Conservation (phyloP, 2,113 vertebrate genomes). For the Chaetura pelagica region DNA sequence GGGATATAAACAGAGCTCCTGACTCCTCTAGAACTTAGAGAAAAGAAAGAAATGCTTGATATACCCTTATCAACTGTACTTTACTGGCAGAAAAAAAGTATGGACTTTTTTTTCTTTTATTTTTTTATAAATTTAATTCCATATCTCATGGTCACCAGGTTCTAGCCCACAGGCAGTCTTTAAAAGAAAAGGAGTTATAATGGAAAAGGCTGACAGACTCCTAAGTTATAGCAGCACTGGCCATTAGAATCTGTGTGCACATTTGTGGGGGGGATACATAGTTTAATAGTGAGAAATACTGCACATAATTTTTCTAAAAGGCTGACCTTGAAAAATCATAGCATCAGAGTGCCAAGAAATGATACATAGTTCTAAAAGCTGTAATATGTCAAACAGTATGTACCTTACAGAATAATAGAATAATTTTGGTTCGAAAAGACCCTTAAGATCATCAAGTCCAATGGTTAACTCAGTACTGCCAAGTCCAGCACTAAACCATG, state of each 20-base stretch:
- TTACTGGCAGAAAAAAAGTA: background rate
- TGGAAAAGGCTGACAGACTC: background rate
- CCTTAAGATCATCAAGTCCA: too few species aligned
- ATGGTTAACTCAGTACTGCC: too few species aligned
- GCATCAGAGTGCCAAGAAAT: background rate
- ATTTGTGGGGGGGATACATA: background rate
- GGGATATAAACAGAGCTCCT: background rate
- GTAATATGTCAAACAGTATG: background rate
- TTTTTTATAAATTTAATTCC: background rate
- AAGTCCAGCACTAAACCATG: too few species aligned
- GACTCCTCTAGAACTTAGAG: background rate
- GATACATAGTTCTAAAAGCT: background rate
- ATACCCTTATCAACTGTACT: background rate
- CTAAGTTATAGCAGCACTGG: background rate
- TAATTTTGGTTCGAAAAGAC: too few species aligned
- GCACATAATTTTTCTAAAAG: background rate
- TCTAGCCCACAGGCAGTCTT: background rate
- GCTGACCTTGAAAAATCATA: conserved; percentile 28
- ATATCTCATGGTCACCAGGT: background rate
- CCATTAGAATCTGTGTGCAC: background rate
- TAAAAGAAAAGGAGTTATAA: background rate
- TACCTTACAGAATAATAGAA: background rate
- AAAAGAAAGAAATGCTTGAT: background rate
- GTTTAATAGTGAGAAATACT: background rate
- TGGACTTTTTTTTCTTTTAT: accelerated